Conservation (phyloP, 2,888 invertebrate genomes). For the Diaphora mendica region DNA sequence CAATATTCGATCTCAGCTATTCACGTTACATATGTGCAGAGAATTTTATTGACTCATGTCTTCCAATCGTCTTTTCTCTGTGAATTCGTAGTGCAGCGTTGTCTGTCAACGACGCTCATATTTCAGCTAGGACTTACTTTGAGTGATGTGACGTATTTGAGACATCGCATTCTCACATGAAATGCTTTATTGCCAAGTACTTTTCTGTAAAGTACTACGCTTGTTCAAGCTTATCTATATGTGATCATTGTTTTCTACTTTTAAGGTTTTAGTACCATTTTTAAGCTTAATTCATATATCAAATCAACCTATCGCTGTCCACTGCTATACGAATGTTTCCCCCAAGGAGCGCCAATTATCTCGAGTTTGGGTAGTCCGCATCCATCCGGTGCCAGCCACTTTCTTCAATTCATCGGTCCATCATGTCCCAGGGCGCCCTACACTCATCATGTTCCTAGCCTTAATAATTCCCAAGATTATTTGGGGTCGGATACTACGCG, state of each 20-base stretch:
- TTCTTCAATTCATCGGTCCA: too few species aligned
- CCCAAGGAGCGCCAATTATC: too few species aligned
- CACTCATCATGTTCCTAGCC: too few species aligned
- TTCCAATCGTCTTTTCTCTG: slow-evolving; percentile 35
- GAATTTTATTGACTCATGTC: slow-evolving; percentile 33
- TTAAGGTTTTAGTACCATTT: background rate
- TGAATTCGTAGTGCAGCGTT: slow-evolving; percentile 35
- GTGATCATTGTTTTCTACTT: background rate
- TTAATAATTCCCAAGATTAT: too few species aligned
- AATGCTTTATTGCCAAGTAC: background rate
- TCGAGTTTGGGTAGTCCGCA: too few species aligned
- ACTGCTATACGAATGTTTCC: too few species aligned
- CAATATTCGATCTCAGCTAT: slow-evolving; percentile 23
- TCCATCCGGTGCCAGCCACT: too few species aligned
- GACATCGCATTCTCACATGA: slow-evolving; percentile 10
- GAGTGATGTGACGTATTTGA: slow-evolving; percentile 48
- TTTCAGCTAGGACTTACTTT: slow-evolving; percentile 37
- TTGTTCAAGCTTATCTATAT: background rate
- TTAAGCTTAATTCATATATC: too few species aligned
- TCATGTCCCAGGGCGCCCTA: too few species aligned
- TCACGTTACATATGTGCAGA: slow-evolving; percentile 23
- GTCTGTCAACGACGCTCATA: slow-evolving; percentile 41
- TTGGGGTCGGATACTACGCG: too few species aligned
- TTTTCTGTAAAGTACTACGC: background rate
- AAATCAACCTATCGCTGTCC: too few species aligned